phyloP scores from a whole-genome alignment of 1,140 invertebrate species.

The Lucilia sericata region DNA sequence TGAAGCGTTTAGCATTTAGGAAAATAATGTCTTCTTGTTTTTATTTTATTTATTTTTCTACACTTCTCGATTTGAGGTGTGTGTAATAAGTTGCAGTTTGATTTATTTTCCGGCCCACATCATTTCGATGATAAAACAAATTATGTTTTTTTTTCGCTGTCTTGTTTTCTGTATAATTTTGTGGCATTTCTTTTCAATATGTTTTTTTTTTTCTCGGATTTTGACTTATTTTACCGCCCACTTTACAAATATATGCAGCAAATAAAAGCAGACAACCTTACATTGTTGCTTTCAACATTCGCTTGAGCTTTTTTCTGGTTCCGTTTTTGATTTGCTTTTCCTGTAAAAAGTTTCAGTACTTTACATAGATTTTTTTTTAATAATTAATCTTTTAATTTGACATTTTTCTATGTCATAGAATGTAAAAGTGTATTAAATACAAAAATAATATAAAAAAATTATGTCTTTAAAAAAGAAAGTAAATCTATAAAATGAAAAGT shows the following conservation, averaged over 20 bases:
- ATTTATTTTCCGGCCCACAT: conserved; percentile 3
- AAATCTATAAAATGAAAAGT: conserved; percentile 1
- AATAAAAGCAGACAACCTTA: no score
- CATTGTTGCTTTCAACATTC: no score
- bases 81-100: conserved; percentile 14
- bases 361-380: not conserved
- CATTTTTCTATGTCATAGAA: not conserved
- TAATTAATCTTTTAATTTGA: conserved; percentile 5
- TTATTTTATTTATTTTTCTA: not conserved
- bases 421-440: not conserved
- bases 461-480: not conserved
- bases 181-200: not conserved
- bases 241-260: not conserved
- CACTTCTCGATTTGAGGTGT: not conserved
- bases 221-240: not conserved
- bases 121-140: conserved; percentile 13
- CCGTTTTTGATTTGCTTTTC: no score
- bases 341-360: no score
- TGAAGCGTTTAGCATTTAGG: not conserved
- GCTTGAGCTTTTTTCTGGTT: no score
- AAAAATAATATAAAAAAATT: not conserved
- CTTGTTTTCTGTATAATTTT: not conserved
- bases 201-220: not conserved
- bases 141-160: not conserved
- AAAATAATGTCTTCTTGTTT: not conserved